phyloP scores from a whole-genome alignment of 2,797 vertebrate genomes.

The Centroberyx gerrardi region DNA sequence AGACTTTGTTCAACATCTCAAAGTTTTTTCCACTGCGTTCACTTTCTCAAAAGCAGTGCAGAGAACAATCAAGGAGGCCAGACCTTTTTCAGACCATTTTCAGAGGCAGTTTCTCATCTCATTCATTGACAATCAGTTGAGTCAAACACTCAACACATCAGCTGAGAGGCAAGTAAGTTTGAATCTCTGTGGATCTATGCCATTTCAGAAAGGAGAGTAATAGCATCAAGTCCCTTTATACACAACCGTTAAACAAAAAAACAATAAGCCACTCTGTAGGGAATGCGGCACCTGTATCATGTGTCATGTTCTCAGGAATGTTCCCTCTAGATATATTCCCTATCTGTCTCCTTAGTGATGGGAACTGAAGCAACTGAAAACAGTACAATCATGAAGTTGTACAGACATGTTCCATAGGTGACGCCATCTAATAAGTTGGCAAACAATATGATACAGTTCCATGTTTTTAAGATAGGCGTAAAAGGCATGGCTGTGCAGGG shows the following conservation, averaged over 20 bases:
- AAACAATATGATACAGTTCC: constrained; percentile 13
- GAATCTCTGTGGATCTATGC: constrained; percentile 9
- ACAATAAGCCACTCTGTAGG: constrained; percentile 56
- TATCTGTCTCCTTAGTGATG: constrained; percentile 38
- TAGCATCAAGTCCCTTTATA: constrained; percentile 30
- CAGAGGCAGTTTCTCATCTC: not conserved
- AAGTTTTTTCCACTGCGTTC: not conserved
- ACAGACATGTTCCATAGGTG: constrained; percentile 58
- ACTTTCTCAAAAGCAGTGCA: not conserved
- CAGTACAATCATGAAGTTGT: constrained; percentile 44
- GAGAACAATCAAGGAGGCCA: not conserved
- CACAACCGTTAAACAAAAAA: constrained; percentile 45
- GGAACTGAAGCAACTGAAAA: constrained; percentile 34
- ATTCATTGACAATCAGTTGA: constrained; percentile 13
- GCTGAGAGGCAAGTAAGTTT: not conserved
- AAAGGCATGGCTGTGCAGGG: not conserved
- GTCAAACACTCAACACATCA: not conserved
- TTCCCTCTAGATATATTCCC: constrained; percentile 57
- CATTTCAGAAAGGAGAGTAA: constrained; percentile 17
- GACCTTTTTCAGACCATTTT: not conserved
- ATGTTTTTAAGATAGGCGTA: not conserved
- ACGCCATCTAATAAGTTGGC: constrained; percentile 10
- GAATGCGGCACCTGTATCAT: constrained; percentile 59
- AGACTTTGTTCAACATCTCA: not conserved
- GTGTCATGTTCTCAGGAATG: constrained; percentile 69